Percentiles rank a stretch among this genome's conserved stretches.
Conservation (phyloP, 2,113 vertebrate genomes). For the Nerophis lumbriciformis region DNA sequence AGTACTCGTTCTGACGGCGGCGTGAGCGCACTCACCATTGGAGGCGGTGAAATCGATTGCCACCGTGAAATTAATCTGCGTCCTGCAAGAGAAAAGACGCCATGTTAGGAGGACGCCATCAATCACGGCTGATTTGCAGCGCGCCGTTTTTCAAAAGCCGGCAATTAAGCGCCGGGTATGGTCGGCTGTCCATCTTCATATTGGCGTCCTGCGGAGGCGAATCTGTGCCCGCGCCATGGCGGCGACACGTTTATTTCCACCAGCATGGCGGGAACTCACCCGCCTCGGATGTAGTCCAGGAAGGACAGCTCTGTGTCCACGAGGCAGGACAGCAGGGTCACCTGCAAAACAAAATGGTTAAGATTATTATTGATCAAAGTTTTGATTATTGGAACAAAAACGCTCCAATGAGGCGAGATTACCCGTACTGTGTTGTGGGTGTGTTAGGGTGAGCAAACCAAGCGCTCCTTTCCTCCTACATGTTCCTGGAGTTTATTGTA, state of each 20-base stretch:
- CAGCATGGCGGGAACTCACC: constrained; percentile 74
- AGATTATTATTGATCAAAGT: too few species aligned
- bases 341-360: constrained; percentile 63
- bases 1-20: neutral
- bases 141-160: constrained; percentile 36
- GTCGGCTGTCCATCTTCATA: constrained; percentile 38
- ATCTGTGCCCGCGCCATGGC: neutral
- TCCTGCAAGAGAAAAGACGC: constrained; percentile 73
- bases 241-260: neutral
- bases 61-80: constrained; percentile 98
- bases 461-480: too few species aligned
- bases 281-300: constrained; percentile 98
- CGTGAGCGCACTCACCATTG: constrained; percentile 81
- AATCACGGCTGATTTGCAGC: constrained; percentile 41
- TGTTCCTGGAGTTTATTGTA: too few species aligned
- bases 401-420: too few species aligned
- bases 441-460: too few species aligned
- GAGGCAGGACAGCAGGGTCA: constrained; percentile 95
- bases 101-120: constrained; percentile 25
- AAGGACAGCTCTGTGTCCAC: constrained; percentile 97
- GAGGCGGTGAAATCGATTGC: constrained; percentile 99
- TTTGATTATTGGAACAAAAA: too few species aligned
- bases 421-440: too few species aligned
- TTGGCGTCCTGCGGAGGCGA: constrained; percentile 10
- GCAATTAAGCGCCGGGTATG: constrained; percentile 42